Conservation (phyloP, 2,888 invertebrate genomes). For the Parnassius glacialis region DNA sequence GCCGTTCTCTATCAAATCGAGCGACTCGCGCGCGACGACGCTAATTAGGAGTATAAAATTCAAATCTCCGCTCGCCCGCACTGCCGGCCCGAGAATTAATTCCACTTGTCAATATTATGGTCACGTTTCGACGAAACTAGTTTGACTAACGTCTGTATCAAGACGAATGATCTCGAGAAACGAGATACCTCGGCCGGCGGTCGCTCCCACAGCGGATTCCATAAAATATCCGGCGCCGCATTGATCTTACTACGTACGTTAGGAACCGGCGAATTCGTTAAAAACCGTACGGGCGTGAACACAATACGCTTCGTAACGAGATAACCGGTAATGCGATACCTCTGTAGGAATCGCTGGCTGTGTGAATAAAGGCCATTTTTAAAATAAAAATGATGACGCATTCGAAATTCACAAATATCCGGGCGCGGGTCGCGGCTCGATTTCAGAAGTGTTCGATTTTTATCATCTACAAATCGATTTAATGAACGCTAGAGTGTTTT, state of each 20-base stretch:
- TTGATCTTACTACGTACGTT: constrained; percentile 39
- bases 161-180: constrained; percentile 68
- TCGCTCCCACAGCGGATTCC: constrained; percentile 66
- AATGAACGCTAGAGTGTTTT: not conserved
- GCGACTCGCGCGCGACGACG: constrained; percentile 56
- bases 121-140: constrained; percentile 67
- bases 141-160: constrained; percentile 68
- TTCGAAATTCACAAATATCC: constrained; percentile 51
- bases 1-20: constrained; percentile 44
- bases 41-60: constrained; percentile 69
- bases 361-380: constrained; percentile 69
- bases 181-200: constrained; percentile 58
- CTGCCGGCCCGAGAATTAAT: constrained; percentile 59
- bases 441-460: not conserved
- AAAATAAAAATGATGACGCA: constrained; percentile 56
- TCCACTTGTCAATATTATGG: constrained; percentile 70
- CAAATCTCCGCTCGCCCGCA: constrained; percentile 52
- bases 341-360: constrained; percentile 68
- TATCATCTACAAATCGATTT: not conserved
- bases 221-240: constrained; percentile 63
- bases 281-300: constrained; percentile 46
- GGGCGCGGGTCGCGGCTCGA: not conserved
- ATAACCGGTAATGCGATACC: constrained; percentile 75
- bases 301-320: constrained; percentile 63
- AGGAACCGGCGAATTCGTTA: constrained; percentile 60